These are phyloP conservation scores for Podarcis lilfordi DNA, from an alignment of 2,797 vertebrate genomes.

Conservation along the genomic window DNA sequence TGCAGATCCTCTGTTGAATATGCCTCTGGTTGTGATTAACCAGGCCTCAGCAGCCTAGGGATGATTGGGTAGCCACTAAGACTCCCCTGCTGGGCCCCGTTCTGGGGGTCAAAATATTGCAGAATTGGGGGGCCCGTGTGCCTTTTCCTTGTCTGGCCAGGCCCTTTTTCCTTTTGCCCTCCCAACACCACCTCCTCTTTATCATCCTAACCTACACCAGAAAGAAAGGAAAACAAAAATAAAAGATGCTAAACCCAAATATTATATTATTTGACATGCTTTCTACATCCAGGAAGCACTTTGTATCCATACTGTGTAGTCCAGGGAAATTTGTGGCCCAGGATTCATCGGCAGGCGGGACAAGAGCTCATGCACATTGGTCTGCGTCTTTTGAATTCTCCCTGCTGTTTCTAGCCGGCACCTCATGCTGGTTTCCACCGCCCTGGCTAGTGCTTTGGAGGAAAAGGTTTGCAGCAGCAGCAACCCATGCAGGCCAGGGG, in stretches of 20 bases:
- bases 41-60: no score
- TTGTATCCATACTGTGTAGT: not conserved
- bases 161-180: not conserved
- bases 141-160: not conserved
- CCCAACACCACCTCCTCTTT: not conserved
- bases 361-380: not conserved
- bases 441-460: not conserved
- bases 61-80: not conserved
- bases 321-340: not conserved
- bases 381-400: not conserved
- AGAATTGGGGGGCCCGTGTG: accelerated
- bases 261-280: not conserved
- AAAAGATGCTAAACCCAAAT: not conserved
- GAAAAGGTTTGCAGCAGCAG: not conserved
- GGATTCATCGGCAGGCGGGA: no score
- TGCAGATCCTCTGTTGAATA: not conserved
- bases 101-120: not conserved
- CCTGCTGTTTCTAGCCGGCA: not conserved
- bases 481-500: no score
- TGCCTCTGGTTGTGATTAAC: not conserved
- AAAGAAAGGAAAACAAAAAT: not conserved
- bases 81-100: no score
- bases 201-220: not conserved
- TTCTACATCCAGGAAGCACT: not conserved
- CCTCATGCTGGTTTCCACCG: no score